Percentiles rank a stretch among this genome's conserved stretches.
Conservation (phyloP, 1,140 invertebrate species). For the Polypedilum vanderplanki region DNA sequence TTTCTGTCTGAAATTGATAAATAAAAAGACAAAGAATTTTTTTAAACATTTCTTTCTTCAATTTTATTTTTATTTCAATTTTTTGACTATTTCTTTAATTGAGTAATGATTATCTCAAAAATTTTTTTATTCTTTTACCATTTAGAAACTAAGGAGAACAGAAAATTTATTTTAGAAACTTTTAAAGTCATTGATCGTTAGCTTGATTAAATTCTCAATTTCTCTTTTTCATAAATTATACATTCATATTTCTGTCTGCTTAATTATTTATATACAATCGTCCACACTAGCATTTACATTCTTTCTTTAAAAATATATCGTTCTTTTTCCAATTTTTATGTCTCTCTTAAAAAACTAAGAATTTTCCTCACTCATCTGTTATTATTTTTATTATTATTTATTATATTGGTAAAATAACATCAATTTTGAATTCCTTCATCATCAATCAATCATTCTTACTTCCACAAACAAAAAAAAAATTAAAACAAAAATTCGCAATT, state of each 20-base stretch:
- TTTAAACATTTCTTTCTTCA: background rate
- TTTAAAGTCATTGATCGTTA: slow-evolving; percentile 18
- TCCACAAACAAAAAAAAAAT: background rate
- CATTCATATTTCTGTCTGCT: background rate
- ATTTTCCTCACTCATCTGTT: too few species aligned
- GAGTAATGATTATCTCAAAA: slow-evolving; percentile 4
- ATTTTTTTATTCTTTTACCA: background rate
- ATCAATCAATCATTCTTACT: background rate
- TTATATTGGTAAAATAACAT: background rate
- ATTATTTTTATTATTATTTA: too few species aligned
- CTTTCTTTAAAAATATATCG: slow-evolving; percentile 6
- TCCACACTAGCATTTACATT: background rate
- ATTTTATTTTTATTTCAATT: background rate
- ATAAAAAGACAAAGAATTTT: too few species aligned
- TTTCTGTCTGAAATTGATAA: too few species aligned
- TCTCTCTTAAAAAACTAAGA: background rate
- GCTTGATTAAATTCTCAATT: background rate
- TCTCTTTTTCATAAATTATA: background rate
- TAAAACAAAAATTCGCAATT: background rate
- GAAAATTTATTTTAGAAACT: background rate
- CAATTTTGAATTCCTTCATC: background rate
- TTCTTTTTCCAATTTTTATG: background rate
- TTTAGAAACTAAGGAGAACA: background rate
- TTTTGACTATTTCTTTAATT: slow-evolving; percentile 14
- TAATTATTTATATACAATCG: background rate